Percentiles rank a stretch among this genome's conserved stretches.
Evolutionary conservation across 2,113 vertebrate species (phyloP).

Genomic region (Triplophysa dalaica): DNA sequence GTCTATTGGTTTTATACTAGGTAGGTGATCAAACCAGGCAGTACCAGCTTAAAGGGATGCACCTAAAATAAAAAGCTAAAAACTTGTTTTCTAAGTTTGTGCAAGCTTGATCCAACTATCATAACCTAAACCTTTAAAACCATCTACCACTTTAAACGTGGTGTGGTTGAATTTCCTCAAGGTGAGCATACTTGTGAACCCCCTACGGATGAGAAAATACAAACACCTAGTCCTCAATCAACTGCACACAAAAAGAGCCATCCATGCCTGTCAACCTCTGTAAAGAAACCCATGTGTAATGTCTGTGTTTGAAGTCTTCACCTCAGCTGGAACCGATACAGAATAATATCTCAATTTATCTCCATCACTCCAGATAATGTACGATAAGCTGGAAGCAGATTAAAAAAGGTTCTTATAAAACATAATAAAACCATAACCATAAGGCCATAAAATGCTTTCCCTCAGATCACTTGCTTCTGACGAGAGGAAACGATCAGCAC

Average conservation of each 20-base stretch:
- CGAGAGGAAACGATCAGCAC: conserved; percentile 52
- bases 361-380: conserved; percentile 43
- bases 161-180: not conserved
- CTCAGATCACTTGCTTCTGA: conserved; percentile 37
- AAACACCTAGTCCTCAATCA: conserved; percentile 10
- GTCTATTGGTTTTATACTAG: not conserved
- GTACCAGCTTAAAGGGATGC: too few relatives aligned
- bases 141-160: not conserved
- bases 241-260: conserved; percentile 3
- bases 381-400: conserved; percentile 59
- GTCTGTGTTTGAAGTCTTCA: conserved; percentile 40
- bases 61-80: too few relatives aligned
- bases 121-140: not conserved
- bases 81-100: not conserved
- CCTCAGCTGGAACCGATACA: conserved; percentile 36
- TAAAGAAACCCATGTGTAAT: conserved; percentile 15
- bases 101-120: not conserved
- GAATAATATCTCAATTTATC: conserved; percentile 44
- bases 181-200: not conserved
- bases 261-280: conserved; percentile 46
- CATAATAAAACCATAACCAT: conserved; percentile 64
- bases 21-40: too few relatives aligned
- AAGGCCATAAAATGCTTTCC: conserved; percentile 39
- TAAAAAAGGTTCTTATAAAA: conserved; percentile 52
- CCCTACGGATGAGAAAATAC: conserved; percentile 16